Percentiles rank a stretch among this genome's conserved stretches.
phyloP scores from a whole-genome alignment of 2,888 invertebrate species.

The Polyploca ridens region DNA sequence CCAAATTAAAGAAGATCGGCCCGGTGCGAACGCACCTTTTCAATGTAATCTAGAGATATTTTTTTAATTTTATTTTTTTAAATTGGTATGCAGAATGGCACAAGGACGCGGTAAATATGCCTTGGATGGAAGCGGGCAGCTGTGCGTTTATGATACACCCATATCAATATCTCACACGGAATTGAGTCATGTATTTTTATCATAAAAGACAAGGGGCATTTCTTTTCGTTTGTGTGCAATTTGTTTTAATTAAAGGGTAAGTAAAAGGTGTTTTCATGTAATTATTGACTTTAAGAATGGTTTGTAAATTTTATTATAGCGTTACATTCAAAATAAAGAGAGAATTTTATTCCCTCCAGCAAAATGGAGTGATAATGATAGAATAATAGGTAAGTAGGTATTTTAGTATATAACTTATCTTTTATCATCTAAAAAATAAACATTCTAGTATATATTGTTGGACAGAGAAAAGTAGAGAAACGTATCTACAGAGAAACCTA shows the following conservation, averaged over 20 bases:
- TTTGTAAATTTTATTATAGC: too few relatives aligned
- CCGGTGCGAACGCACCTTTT: slow-evolving; percentile 52
- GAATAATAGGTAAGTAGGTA: too few relatives aligned
- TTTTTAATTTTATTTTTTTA: slow-evolving; percentile 15
- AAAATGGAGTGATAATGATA: not conserved
- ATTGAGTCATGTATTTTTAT: slow-evolving; percentile 12
- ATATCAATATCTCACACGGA: slow-evolving; percentile 19
- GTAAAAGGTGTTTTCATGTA: not conserved
- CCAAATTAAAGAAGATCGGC: slow-evolving; percentile 40
- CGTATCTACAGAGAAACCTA: too few relatives aligned
- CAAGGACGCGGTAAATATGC: slow-evolving; percentile 29
- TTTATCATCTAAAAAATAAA: too few relatives aligned
- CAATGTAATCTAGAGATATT: slow-evolving; percentile 19
- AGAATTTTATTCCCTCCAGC: not conserved
- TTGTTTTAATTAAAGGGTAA: not conserved
- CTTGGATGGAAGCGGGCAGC: slow-evolving; percentile 33
- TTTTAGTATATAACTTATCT: too few relatives aligned
- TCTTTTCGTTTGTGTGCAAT: not conserved
- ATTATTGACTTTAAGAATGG: not conserved
- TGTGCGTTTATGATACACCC: slow-evolving; percentile 21
- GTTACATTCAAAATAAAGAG: not conserved
- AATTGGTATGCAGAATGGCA: slow-evolving; percentile 17
- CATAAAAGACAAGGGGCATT: not conserved
- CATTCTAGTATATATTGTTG: too few relatives aligned
- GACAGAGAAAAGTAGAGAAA: too few relatives aligned